Evolutionary conservation across 2,113 vertebrate genomes (phyloP).

Genomic region (Salvator merianae): DNA sequence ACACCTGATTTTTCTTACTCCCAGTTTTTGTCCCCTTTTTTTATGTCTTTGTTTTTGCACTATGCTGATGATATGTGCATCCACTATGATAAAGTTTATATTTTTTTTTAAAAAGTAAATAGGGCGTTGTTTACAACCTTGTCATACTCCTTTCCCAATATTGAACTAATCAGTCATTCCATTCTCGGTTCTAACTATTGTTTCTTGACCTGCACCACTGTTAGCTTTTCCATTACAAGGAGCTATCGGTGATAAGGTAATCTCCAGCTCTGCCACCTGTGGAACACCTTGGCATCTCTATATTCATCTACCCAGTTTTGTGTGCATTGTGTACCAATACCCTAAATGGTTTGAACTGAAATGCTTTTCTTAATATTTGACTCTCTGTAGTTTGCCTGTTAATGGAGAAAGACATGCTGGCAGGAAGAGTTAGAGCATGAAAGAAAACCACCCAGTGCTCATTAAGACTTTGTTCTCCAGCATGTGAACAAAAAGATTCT

Average conservation of each 20-base stretch:
- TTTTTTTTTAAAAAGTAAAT: too few relatives aligned
- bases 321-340: slow-evolving; percentile 15
- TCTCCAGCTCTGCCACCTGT: not conserved
- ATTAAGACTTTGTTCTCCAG: slow-evolving; percentile 46
- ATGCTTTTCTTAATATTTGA: slow-evolving; percentile 15
- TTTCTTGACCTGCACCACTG: too few relatives aligned
- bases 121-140: too few relatives aligned
- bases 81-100: too few relatives aligned
- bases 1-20: too few relatives aligned
- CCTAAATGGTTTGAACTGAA: not conserved
- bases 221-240: too few relatives aligned
- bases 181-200: too few relatives aligned
- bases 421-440: slow-evolving; percentile 35
- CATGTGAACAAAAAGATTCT: not conserved
- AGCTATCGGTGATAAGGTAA: not conserved
- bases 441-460: not conserved
- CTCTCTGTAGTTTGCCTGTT: slow-evolving; percentile 18
- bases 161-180: too few relatives aligned
- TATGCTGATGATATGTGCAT: too few relatives aligned
- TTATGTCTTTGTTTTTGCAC: too few relatives aligned
- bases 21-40: too few relatives aligned
- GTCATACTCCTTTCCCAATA: too few relatives aligned
- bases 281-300: fast-evolving
- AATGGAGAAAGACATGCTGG: slow-evolving; percentile 12
- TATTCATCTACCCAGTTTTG: not conserved